Percentiles rank a stretch among this genome's conserved stretches.
Evolutionary conservation across 2,888 invertebrate genomes (phyloP).

Genomic region (Drosophila barbarae): DNA sequence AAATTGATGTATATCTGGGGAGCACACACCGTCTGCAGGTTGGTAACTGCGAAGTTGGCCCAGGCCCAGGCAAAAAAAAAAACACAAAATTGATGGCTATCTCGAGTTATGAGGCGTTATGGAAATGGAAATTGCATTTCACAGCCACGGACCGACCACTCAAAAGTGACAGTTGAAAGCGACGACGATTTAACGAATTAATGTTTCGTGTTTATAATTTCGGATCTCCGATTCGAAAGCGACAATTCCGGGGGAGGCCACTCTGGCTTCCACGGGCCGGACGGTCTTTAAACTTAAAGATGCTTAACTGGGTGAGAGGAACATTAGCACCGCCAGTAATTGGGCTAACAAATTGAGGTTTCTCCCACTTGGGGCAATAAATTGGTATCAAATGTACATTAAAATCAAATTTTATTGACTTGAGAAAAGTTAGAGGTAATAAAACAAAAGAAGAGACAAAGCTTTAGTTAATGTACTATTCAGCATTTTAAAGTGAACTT

Average conservation of each 20-base stretch:
- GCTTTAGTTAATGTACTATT: background rate
- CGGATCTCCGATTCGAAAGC: conserved; percentile 28
- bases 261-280: background rate
- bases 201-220: conserved; percentile 31
- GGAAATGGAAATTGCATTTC: conserved; percentile 50
- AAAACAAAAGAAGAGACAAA: background rate
- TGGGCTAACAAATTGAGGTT: conserved; percentile 24
- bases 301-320: conserved; percentile 29
- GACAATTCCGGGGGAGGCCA: conserved; percentile 24
- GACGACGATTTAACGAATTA: conserved; percentile 38
- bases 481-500: background rate
- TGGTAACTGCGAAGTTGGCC: conserved; percentile 6
- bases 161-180: conserved; percentile 44
- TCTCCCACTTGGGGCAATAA: conserved; percentile 12
- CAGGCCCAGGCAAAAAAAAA: conserved; percentile 6
- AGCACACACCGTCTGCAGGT: conserved; percentile 1
- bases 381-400: background rate
- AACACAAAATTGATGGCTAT: conserved; percentile 43
- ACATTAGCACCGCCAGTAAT: conserved; percentile 19
- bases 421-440: conserved; percentile 4
- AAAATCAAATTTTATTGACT: conserved; percentile 7
- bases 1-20: conserved; percentile 46
- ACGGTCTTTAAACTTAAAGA: conserved; percentile 18
- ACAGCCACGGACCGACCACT: conserved; percentile 34
- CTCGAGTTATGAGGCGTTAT: conserved; percentile 50